These are phyloP conservation scores for Stercorarius parasiticus DNA, from an alignment of 2,113 vertebrate species.

Conservation along the genomic window DNA sequence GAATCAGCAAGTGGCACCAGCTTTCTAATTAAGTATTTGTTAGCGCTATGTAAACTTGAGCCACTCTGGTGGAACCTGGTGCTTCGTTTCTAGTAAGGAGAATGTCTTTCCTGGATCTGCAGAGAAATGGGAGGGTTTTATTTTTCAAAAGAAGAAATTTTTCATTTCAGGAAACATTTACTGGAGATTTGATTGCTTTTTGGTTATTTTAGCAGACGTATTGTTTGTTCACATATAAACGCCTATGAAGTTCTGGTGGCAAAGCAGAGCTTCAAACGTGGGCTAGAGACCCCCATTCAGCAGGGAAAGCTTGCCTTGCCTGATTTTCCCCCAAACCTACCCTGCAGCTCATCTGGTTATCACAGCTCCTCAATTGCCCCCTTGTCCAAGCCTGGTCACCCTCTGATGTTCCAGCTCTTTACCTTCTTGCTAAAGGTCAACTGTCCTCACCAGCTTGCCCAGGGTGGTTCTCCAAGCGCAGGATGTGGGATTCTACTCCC, in stretches of 20 bases:
- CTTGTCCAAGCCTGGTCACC: not conserved
- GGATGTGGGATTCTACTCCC: not conserved
- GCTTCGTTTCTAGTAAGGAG: not conserved
- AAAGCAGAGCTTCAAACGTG: not conserved
- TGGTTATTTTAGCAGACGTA: not conserved
- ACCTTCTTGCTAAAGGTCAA: not conserved
- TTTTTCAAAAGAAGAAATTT: not conserved
- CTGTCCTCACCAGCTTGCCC: not conserved
- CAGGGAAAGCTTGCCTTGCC: fast-evolving
- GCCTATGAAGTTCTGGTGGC: not conserved
- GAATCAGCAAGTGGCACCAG: conserved; percentile 29
- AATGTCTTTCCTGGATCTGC: not conserved
- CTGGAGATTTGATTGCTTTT: not conserved
- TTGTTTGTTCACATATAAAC: not conserved
- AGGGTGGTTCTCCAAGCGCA: not conserved
- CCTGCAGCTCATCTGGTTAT: not conserved
- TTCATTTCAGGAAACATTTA: not conserved
- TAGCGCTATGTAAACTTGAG: not conserved
- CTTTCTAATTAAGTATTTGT: conserved; percentile 33
- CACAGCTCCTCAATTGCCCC: not conserved
- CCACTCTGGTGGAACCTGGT: not conserved
- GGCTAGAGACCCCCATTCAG: not conserved
- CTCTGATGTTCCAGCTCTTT: not conserved
- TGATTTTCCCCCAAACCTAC: not conserved
- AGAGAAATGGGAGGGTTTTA: not conserved